Conservation (phyloP, 1,140 invertebrate species). For the Neuroterus valhalla region DNA sequence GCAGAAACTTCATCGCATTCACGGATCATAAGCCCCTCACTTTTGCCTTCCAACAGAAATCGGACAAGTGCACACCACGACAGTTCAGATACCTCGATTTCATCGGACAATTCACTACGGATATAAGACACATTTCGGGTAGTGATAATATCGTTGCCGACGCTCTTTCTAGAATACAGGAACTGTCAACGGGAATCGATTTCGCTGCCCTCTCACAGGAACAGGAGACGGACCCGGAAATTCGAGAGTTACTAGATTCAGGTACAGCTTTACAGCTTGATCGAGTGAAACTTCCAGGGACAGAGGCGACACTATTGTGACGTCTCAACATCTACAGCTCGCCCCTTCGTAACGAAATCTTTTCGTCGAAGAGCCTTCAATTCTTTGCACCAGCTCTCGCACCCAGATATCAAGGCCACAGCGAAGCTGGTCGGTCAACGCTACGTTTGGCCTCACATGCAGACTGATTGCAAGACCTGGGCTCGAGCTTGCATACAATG, state of each 20-base stretch:
- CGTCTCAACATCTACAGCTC: slow-evolving; percentile 21
- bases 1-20: not conserved
- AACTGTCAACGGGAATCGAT: not conserved
- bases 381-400: no score
- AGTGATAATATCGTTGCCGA: slow-evolving; percentile 61
- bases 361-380: slow-evolving; percentile 59
- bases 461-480: no score
- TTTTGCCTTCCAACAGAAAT: slow-evolving; percentile 31
- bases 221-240: slow-evolving; percentile 12
- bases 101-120: slow-evolving; percentile 63
- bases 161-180: slow-evolving; percentile 53
- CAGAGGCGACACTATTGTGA: slow-evolving; percentile 32
- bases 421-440: no score
- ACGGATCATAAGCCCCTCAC: no score
- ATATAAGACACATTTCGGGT: slow-evolving; percentile 63
- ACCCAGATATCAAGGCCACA: no score
- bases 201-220: slow-evolving; percentile 5
- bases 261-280: slow-evolving; percentile 7
- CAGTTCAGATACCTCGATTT: slow-evolving; percentile 57
- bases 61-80: slow-evolving; percentile 40
- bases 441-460: no score
- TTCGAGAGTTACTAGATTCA: not conserved
- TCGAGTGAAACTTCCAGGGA: slow-evolving; percentile 27
- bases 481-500: no score
- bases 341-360: slow-evolving; percentile 38